Evolutionary conservation across 2,888 invertebrate genomes (phyloP).

Genomic region (Stenchaetothrips biformis): DNA sequence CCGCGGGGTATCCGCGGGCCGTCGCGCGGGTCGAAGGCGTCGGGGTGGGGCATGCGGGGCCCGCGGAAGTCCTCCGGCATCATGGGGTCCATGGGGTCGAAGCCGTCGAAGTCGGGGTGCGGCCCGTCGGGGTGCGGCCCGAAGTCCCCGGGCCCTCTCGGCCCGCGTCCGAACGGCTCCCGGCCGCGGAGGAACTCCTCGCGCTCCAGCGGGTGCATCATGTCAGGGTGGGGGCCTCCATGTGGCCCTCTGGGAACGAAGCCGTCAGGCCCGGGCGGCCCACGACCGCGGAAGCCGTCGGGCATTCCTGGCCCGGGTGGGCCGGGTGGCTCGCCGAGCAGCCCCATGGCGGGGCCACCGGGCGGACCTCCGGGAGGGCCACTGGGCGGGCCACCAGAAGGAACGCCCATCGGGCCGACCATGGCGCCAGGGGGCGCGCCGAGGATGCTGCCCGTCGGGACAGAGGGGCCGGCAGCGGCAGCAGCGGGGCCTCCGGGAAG

Average conservation of each 20-base stretch:
- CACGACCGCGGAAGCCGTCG: constrained; percentile 36
- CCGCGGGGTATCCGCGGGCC: not conserved
- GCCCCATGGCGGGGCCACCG: not conserved
- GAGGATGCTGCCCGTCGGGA: not conserved
- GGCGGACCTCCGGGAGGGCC: not conserved
- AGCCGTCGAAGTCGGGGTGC: constrained; percentile 35
- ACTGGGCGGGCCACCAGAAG: not conserved
- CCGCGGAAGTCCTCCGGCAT: not conserved
- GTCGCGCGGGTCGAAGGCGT: constrained; percentile 33
- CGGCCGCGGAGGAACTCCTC: constrained; percentile 34
- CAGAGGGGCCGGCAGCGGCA: not conserved
- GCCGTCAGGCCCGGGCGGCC: constrained; percentile 37
- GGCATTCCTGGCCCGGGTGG: constrained; percentile 31
- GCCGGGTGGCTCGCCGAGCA: constrained; percentile 23
- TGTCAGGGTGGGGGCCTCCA: constrained; percentile 6
- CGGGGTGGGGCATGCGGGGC: not conserved
- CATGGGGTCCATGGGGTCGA: constrained; percentile 22
- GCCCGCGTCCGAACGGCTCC: constrained; percentile 31
- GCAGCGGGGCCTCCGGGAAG: not conserved
- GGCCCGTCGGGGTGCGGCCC: constrained; percentile 33
- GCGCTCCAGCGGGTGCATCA: constrained; percentile 32
- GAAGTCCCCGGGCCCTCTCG: constrained; percentile 33
- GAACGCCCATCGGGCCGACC: not conserved
- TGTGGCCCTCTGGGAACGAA: constrained; percentile 42
- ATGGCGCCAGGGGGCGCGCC: not conserved